Percentiles rank a stretch among this genome's conserved stretches.
Conservation (phyloP, 2,113 vertebrate species). For the Bubo bubo region DNA sequence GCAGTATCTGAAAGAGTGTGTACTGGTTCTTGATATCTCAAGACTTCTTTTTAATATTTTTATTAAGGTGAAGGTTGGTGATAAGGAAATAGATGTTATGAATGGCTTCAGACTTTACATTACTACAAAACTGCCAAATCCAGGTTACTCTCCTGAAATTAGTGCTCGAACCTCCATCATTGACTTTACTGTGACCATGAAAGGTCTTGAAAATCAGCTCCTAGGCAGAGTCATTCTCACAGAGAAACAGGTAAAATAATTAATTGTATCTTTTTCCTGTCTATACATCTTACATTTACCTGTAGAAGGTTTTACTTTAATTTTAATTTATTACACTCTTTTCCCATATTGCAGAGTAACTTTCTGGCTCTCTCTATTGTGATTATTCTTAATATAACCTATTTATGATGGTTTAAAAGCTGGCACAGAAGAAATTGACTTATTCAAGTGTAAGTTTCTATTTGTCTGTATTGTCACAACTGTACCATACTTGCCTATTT, state of each 20-base stretch:
- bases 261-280: background rate
- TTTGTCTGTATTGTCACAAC: background rate
- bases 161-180: slow-evolving; percentile 92
- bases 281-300: background rate
- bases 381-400: background rate
- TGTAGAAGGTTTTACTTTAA: background rate
- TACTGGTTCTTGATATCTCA: background rate
- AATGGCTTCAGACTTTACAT: slow-evolving; percentile 91
- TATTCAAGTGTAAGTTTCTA: background rate
- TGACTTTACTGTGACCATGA: slow-evolving; percentile 95
- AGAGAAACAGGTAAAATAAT: slow-evolving; percentile 87
- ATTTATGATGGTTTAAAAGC: background rate
- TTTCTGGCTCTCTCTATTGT: background rate
- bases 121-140: slow-evolving; percentile 93
- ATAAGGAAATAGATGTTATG: slow-evolving; percentile 95
- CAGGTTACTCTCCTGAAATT: slow-evolving; percentile 91
- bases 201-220: slow-evolving; percentile 93
- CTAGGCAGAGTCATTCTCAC: slow-evolving; percentile 94
- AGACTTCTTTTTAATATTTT: background rate
- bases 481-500: background rate
- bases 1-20: background rate
- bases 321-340: background rate
- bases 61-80: slow-evolving; percentile 92
- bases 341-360: background rate
- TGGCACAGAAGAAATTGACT: background rate